A percentile compares a stretch with the other conserved stretches of the same genome.
phyloP scores from a whole-genome alignment of 1,140 invertebrate genomes.

The Ostrea denselamellosa region DNA sequence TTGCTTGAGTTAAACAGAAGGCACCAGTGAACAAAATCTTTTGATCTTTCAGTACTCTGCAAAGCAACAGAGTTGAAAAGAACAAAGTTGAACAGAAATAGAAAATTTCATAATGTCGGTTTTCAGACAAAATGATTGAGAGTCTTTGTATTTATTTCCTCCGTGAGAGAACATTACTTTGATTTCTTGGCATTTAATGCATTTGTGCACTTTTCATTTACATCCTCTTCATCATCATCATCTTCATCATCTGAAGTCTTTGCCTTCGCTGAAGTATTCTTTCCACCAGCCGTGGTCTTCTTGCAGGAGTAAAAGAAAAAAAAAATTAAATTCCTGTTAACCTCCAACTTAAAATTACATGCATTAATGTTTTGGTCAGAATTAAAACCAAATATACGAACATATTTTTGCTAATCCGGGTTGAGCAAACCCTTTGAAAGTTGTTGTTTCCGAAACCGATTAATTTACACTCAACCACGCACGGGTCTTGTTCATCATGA shows the following conservation, averaged over 20 bases:
- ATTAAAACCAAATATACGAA: too few species aligned
- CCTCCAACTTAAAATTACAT: too few species aligned
- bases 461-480: too few species aligned
- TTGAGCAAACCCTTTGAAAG: too few species aligned
- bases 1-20: constrained; percentile 53
- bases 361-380: too few species aligned
- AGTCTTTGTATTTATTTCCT: not conserved
- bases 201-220: not conserved
- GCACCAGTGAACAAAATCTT: constrained; percentile 57
- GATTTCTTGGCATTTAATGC: not conserved
- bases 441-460: too few species aligned
- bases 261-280: not conserved
- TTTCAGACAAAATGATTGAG: not conserved
- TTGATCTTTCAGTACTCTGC: constrained; percentile 54
- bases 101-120: not conserved
- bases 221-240: constrained; percentile 12
- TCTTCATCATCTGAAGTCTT: not conserved
- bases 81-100: not conserved
- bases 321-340: too few species aligned
- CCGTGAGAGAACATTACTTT: not conserved
- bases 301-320: not conserved
- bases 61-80: not conserved
- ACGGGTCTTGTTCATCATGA: too few species aligned
- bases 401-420: too few species aligned
- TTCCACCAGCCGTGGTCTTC: not conserved